A percentile compares a stretch with the other conserved stretches of the same genome.
Evolutionary conservation across 2,113 vertebrate genomes (phyloP).

Genomic region (Rhinichthys klamathensis): DNA sequence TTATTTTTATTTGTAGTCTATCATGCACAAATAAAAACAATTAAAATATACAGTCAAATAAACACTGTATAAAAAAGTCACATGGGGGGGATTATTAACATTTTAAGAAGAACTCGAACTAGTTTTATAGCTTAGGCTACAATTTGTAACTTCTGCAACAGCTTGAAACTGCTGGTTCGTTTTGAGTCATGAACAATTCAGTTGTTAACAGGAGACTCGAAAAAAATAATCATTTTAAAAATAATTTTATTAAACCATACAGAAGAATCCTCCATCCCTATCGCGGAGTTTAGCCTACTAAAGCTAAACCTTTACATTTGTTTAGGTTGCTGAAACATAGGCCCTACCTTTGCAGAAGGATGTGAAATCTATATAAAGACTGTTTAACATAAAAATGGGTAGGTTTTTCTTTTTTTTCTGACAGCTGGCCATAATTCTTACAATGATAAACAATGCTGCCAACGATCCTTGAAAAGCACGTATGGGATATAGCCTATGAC

Average conservation of each 20-base stretch:
- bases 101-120: not conserved
- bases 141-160: not conserved
- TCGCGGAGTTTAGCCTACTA: no score
- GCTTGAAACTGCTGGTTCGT: not conserved
- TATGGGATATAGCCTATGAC: not conserved
- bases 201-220: not conserved
- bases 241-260: no score
- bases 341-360: no score
- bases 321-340: no score
- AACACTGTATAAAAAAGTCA: not conserved
- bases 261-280: no score
- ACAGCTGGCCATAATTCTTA: not conserved
- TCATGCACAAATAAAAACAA: not conserved
- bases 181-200: not conserved
- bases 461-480: not conserved
- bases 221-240: not conserved
- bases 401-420: not conserved
- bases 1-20: not conserved
- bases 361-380: no score
- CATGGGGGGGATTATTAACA: not conserved
- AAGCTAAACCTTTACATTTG: no score
- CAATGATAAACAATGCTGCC: not conserved
- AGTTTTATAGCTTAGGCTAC: not conserved
- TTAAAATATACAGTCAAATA: not conserved
- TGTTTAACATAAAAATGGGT: not conserved